phyloP scores from a whole-genome alignment of 2,888 invertebrate genomes.

The Stenchaetothrips biformis region DNA sequence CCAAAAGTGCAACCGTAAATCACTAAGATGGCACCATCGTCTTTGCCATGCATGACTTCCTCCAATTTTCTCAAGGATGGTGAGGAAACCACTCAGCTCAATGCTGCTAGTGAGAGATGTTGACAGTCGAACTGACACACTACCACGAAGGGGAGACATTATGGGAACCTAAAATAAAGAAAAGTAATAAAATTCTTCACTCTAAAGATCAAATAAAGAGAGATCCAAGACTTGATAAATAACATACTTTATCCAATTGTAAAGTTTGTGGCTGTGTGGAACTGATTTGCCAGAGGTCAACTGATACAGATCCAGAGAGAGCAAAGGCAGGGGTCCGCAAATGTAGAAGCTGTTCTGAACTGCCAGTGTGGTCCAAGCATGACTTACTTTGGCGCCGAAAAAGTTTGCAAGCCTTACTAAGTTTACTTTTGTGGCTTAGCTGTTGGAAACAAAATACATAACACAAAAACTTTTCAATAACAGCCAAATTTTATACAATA shows the following conservation, averaged over 20 bases:
- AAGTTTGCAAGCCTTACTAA: not conserved
- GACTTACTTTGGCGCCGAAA: not conserved
- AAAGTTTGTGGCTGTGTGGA: not conserved
- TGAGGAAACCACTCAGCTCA: constrained; percentile 49
- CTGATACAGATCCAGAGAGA: not conserved
- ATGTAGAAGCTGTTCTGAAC: constrained; percentile 2
- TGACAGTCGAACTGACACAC: not conserved
- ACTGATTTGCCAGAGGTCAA: not conserved
- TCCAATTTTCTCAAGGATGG: constrained; percentile 47
- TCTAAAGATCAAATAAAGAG: not conserved
- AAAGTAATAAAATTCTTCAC: not conserved
- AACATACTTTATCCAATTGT: not conserved
- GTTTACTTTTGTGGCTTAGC: not conserved
- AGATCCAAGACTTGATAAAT: not conserved
- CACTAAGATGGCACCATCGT: constrained; percentile 52
- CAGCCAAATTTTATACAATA: not conserved
- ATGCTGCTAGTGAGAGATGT: constrained; percentile 30
- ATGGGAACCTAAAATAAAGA: not conserved
- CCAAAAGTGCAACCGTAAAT: constrained; percentile 49
- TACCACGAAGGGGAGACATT: not conserved
- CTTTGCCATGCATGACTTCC: constrained; percentile 51
- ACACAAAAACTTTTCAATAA: not conserved
- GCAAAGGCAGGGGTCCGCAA: not conserved
- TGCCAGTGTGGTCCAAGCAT: not conserved
- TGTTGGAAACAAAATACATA: not conserved